These are phyloP conservation scores for Danionella cerebrum DNA, from an alignment of 2,113 vertebrate species.

Conservation along the genomic window DNA sequence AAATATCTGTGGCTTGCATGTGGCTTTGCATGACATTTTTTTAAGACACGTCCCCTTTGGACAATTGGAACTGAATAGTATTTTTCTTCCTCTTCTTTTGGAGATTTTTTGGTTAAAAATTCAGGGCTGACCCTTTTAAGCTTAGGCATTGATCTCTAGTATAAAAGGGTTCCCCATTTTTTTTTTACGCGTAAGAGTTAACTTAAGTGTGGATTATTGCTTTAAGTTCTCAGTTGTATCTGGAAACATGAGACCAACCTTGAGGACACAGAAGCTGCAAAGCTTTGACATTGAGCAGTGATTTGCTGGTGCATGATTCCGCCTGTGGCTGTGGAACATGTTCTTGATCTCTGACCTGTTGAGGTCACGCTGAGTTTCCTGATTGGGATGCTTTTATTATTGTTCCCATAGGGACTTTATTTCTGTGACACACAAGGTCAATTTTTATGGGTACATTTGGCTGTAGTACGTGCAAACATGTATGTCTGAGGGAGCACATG, in stretches of 20 bases:
- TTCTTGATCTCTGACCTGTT: background rate
- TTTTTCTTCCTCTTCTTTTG: too few species aligned
- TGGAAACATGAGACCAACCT: background rate
- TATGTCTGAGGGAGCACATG: too few species aligned
- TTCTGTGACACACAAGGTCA: background rate
- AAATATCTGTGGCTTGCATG: background rate
- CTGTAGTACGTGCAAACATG: too few species aligned
- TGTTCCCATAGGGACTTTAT: background rate
- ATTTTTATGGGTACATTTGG: background rate
- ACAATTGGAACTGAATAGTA: too few species aligned
- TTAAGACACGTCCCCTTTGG: too few species aligned
- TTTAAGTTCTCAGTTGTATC: background rate
- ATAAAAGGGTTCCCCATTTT: too few species aligned
- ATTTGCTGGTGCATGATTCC: background rate
- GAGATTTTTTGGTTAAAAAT: too few species aligned
- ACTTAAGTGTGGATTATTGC: background rate
- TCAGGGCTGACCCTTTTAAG: too few species aligned
- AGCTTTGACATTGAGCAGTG: background rate
- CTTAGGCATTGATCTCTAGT: too few species aligned
- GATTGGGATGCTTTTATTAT: background rate
- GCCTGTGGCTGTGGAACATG: background rate
- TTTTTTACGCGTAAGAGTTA: too few species aligned
- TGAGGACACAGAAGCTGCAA: background rate
- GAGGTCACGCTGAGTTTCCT: constrained; percentile 5
- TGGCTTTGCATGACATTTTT: too few species aligned